Conservation (phyloP, 30 jellyfish, hydroid and myxozoan species). For the Sanderia malayensis region DNA sequence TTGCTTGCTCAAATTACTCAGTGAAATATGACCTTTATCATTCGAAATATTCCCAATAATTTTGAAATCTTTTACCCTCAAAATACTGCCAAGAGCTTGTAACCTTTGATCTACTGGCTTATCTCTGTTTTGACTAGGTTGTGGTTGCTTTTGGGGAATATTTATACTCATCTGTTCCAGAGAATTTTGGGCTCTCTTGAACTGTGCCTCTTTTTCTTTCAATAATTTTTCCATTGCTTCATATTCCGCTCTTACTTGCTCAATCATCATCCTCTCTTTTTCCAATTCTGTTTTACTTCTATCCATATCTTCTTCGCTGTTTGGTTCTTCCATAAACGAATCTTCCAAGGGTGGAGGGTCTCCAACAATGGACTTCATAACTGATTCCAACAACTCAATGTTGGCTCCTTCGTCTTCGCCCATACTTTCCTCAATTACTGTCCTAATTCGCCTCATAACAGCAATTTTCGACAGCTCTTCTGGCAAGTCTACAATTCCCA, state of each 20-base stretch:
- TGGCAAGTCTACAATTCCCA: constrained; percentile 13
- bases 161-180: constrained; percentile 21
- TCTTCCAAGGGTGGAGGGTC: constrained; percentile 29
- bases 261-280: not conserved
- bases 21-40: constrained; percentile 42
- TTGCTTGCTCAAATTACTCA: constrained; percentile 37
- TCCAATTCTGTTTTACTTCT: constrained; percentile 1
- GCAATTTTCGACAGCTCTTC: constrained; percentile 26
- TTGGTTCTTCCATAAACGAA: constrained; percentile 9
- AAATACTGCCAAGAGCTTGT: constrained; percentile 42
- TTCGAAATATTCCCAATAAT: no score
- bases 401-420: constrained; percentile 27
- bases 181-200: constrained; percentile 43
- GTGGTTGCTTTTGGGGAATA: constrained; percentile 23
- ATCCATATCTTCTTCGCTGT: constrained; percentile 8
- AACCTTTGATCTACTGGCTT: constrained; percentile 27
- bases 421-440: constrained; percentile 12
- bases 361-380: constrained; percentile 7
- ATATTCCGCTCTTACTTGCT: constrained; percentile 22
- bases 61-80: constrained; percentile 53
- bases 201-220: constrained; percentile 31
- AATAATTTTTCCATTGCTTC: constrained; percentile 18
- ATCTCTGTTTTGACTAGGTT: constrained; percentile 4
- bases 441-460: constrained; percentile 19
- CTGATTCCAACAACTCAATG: constrained; percentile 19